Percentiles rank a stretch among this genome's conserved stretches.
These are phyloP conservation scores for Hippocampus abdominalis DNA, from an alignment of 2,113 vertebrate species.

Conservation along the genomic window DNA sequence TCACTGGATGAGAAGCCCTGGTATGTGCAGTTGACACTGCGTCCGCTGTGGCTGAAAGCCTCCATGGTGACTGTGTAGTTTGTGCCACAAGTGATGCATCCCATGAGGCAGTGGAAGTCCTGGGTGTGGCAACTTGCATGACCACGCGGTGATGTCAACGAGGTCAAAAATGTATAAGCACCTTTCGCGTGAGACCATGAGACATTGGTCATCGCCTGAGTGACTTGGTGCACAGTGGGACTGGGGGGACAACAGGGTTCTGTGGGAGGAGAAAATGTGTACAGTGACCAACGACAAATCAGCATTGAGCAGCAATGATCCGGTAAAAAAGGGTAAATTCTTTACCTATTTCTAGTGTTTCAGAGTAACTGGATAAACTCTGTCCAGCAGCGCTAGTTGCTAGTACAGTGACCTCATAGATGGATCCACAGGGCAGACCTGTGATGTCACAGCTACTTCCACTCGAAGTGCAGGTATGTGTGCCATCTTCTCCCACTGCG, in stretches of 20 bases:
- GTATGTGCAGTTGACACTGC: constrained; percentile 73
- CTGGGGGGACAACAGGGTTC: constrained; percentile 83
- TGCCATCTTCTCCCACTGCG: constrained; percentile 39
- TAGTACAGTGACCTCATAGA: constrained; percentile 74
- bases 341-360: constrained; percentile 81
- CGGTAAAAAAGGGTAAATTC: background rate
- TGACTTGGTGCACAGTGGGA: constrained; percentile 77
- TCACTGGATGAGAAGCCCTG: constrained; percentile 84
- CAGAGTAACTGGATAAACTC: constrained; percentile 85
- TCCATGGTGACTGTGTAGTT: constrained; percentile 83
- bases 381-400: constrained; percentile 73
- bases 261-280: constrained; percentile 35
- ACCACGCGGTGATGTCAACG: constrained; percentile 76
- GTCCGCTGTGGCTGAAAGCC: constrained; percentile 78
- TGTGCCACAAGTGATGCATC: constrained; percentile 85
- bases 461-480: constrained; percentile 66
- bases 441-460: constrained; percentile 72
- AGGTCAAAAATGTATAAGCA: constrained; percentile 72
- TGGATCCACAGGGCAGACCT: constrained; percentile 80
- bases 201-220: constrained; percentile 82
- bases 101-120: constrained; percentile 84
- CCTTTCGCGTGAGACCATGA: constrained; percentile 81
- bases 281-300: background rate
- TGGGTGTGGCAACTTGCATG: constrained; percentile 83
- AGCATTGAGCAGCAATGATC: background rate